Conservation (phyloP, 2,113 vertebrate species). For the Columba janthina region DNA sequence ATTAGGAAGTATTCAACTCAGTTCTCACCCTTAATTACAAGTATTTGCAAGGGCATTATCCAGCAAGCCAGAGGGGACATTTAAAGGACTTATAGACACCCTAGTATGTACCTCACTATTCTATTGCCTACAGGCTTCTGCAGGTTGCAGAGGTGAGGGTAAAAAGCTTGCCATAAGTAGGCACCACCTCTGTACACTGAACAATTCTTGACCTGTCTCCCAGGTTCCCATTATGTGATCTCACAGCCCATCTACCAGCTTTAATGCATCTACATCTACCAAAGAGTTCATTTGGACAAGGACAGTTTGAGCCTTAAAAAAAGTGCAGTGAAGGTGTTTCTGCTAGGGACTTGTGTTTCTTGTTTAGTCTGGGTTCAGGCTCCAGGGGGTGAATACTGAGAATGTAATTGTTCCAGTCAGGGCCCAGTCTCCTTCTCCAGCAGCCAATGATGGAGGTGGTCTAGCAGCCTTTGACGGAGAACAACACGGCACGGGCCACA, state of each 20-base stretch:
- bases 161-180: background rate
- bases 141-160: background rate
- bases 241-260: background rate
- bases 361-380: fast-evolving
- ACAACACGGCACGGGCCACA: background rate
- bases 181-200: background rate
- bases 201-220: background rate
- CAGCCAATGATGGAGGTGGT: background rate
- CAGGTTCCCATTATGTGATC: background rate
- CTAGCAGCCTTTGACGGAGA: background rate
- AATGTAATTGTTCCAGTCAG: background rate
- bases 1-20: background rate
- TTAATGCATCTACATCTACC: background rate
- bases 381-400: background rate
- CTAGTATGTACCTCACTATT: background rate
- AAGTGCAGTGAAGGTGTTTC: background rate
- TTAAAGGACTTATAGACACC: background rate
- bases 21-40: background rate
- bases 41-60: background rate
- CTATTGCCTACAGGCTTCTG: background rate
- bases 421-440: background rate
- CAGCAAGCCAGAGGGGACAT: background rate
- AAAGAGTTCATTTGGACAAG: background rate
- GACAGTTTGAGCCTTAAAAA: background rate
- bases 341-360: background rate